Percentiles rank a stretch among this genome's conserved stretches.
Conservation (phyloP, 1,140 invertebrate species). For the Protaetia brevitarsis region DNA sequence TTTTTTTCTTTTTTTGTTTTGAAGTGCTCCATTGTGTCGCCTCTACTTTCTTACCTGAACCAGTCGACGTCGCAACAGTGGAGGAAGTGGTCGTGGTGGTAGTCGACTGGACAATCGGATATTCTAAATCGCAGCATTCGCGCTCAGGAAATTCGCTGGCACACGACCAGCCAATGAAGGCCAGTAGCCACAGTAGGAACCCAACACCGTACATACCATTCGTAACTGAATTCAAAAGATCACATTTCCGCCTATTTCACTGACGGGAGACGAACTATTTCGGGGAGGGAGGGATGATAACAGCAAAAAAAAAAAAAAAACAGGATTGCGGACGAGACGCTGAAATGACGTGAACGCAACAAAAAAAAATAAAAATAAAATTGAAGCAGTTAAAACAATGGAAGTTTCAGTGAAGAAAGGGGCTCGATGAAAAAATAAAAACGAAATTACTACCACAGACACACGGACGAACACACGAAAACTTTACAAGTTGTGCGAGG, state of each 20-base stretch:
- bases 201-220: slow-evolving; percentile 44
- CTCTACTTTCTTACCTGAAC: slow-evolving; percentile 54
- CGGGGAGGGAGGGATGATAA: neutral
- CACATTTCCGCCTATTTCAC: slow-evolving; percentile 29
- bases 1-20: neutral
- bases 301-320: too few species aligned
- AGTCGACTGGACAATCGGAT: slow-evolving; percentile 64
- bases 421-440: too few species aligned
- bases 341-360: too few species aligned
- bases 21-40: neutral
- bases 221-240: slow-evolving; percentile 26
- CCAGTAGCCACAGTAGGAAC: slow-evolving; percentile 41
- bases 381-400: too few species aligned
- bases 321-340: too few species aligned
- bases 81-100: slow-evolving; percentile 37
- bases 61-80: slow-evolving; percentile 52
- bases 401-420: too few species aligned
- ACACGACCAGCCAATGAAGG: slow-evolving; percentile 32
- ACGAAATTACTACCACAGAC: too few species aligned
- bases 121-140: slow-evolving; percentile 82
- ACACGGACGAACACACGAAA: too few species aligned
- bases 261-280: slow-evolving; percentile 14
- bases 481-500: too few species aligned
- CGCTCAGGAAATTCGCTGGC: slow-evolving; percentile 79
- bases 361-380: too few species aligned